Conservation (phyloP, 1,140 invertebrate species). For the Aphaenogaster ashmeadi region DNA sequence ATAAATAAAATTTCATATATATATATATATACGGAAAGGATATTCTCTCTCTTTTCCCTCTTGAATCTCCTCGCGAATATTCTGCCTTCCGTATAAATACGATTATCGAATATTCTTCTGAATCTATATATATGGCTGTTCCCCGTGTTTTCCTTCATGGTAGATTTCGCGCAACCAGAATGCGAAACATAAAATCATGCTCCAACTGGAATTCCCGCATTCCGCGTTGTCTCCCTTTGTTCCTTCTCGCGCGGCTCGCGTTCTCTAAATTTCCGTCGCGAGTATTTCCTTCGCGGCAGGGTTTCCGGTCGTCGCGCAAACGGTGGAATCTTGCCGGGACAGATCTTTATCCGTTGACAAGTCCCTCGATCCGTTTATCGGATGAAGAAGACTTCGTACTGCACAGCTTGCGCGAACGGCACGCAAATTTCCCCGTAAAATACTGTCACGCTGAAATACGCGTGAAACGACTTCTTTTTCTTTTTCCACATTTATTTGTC, state of each 20-base stretch:
- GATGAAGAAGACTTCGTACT: not conserved
- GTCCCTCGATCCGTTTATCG: not conserved
- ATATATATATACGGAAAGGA: not conserved
- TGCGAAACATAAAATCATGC: slow-evolving; percentile 19
- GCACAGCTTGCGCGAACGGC: slow-evolving; percentile 30
- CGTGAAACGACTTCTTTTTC: not conserved
- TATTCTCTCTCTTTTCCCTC: not conserved
- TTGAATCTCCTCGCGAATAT: not conserved
- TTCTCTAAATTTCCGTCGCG: slow-evolving; percentile 20
- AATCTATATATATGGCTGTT: not conserved
- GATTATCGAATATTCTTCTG: slow-evolving; percentile 19
- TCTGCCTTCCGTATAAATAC: not conserved
- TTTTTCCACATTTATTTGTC: not conserved
- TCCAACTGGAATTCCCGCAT: not conserved
- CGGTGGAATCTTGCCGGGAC: not conserved
- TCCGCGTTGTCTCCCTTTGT: not conserved
- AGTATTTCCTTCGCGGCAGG: not conserved
- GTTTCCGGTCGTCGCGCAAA: slow-evolving; percentile 18
- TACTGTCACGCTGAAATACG: not conserved
- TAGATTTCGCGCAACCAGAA: not conserved
- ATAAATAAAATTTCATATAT: not conserved
- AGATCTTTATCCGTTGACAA: slow-evolving; percentile 19
- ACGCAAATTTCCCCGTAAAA: not conserved
- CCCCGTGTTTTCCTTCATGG: slow-evolving; percentile 10
- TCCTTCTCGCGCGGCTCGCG: not conserved